Evolutionary conservation across 2,797 vertebrate species (phyloP), one percentile per base, ranked within the genome.

Genomic region (Pangasius larnaudii): DNA sequence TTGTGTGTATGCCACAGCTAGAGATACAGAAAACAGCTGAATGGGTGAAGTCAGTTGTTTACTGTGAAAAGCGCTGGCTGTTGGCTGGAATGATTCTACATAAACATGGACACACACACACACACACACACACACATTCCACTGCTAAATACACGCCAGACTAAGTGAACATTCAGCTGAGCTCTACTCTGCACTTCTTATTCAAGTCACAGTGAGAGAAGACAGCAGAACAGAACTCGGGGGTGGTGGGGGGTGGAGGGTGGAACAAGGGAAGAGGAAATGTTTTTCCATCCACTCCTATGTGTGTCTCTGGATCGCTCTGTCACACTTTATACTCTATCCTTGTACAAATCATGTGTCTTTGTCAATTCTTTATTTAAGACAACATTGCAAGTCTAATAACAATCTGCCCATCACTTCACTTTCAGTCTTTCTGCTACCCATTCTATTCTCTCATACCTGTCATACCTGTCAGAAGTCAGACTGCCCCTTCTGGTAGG

Each of bases 21-120:
- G 89, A 77, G 53, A 84, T 88, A 86, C 79, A 90, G 61, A 88
- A 88, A 86, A 82, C 80, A 92, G 90, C 90, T 85, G 79, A 89
- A 92, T 86, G 88, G 92, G 92, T 93, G 93, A 93, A 94, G 93
- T 95, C 94, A 95, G 91, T 93, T 94, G 94, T 94, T 95, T 95
- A 93, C 86, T 93, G 90, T 93, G 92, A 59, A 86, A 88, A 88
- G 89, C 13, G 69, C 46, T 86, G 85, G 53, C 83, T 87, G 88
- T 63, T 89, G 86, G 87, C 88, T 84, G 51, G 71, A 90, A 46
- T 59, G 53, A 87, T 69, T 42, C 27, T 24, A 49, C 13, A 69
- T 72, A 89, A 39, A 83, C 88, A 85, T 39, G n/a, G 67, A 85
- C 83, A 87, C 79, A 84, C 13, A 79, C 39, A 59, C 51, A 33